phyloP scores from a whole-genome alignment of 2,113 vertebrate species.

The Syngnathoides biaculeatus region DNA sequence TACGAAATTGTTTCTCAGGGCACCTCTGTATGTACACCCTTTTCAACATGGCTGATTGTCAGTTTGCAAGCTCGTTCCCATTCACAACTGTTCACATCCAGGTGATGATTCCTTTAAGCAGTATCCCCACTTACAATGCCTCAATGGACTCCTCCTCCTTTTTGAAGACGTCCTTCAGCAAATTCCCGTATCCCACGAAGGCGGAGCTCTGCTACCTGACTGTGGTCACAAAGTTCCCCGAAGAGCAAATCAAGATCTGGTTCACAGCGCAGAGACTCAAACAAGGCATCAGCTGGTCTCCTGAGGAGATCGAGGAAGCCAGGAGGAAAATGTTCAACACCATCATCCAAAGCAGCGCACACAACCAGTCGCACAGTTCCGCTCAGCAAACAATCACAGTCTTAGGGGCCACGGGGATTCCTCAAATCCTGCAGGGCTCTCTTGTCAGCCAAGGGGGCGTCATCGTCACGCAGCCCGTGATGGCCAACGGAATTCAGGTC shows the following conservation, averaged over 20 bases:
- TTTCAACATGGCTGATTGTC: not conserved
- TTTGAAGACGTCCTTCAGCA: constrained; percentile 94
- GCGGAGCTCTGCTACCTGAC: constrained; percentile 97
- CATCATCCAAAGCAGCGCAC: constrained; percentile 85
- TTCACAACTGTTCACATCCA: constrained; percentile 13
- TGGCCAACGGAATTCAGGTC: constrained; percentile 88
- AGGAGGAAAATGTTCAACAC: constrained; percentile 98
- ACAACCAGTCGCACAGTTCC: constrained; percentile 52
- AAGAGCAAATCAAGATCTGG: constrained; percentile 99
- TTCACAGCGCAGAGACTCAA: constrained; percentile 97
- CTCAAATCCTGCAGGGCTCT: constrained; percentile 84
- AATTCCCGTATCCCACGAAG: constrained; percentile 97
- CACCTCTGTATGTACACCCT: too few species aligned
- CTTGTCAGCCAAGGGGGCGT: constrained; percentile 86
- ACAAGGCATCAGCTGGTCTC: constrained; percentile 99
- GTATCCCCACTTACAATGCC: constrained; percentile 93
- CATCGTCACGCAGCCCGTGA: constrained; percentile 87
- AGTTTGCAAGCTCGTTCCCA: not conserved
- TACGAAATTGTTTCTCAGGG: too few species aligned
- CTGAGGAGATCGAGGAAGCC: constrained; percentile 97
- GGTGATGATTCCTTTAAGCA: constrained; percentile 97
- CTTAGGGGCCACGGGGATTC: constrained; percentile 80
- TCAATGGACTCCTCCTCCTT: constrained; percentile 98
- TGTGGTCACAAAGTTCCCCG: constrained; percentile 95
- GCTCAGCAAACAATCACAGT: constrained; percentile 85